phyloP scores from a whole-genome alignment of 2,888 invertebrate genomes.

The Pseudococcus viburni region DNA sequence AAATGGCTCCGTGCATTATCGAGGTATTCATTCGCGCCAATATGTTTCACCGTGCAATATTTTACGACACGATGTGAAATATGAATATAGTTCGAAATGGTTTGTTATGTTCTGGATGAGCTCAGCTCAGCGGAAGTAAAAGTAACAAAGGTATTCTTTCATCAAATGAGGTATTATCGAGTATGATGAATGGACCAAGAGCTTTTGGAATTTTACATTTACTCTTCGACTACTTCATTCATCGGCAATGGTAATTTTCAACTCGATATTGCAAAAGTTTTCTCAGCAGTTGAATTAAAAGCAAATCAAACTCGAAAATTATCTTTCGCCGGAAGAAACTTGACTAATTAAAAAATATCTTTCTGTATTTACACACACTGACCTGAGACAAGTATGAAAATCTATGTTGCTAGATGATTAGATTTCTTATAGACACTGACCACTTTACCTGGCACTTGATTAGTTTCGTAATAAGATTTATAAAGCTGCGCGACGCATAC shows the following conservation, averaged over 20 bases:
- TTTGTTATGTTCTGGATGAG: no score
- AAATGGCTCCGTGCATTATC: neutral
- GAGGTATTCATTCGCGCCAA: neutral
- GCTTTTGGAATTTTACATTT: no score
- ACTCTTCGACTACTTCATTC: no score
- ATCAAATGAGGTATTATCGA: no score
- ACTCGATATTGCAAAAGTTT: neutral
- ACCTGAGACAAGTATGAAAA: neutral
- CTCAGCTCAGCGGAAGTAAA: no score
- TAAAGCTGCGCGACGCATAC: neutral
- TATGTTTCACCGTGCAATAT: neutral
- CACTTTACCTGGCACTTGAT: neutral
- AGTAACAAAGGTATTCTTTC: no score
- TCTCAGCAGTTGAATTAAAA: neutral
- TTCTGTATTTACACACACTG: neutral
- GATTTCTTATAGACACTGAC: neutral
- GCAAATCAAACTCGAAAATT: neutral
- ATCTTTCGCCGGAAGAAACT: neutral
- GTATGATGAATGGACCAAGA: no score
- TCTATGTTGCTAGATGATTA: neutral
- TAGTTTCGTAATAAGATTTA: constrained; percentile 15
- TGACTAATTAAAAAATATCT: neutral
- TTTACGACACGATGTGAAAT: neutral
- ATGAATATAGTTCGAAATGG: neutral
- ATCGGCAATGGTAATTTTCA: no score